Evolutionary conservation across 2,888 invertebrate genomes (phyloP), one percentile per base, ranked within the genome.

Genomic region (Euphydryas editha): DNA sequence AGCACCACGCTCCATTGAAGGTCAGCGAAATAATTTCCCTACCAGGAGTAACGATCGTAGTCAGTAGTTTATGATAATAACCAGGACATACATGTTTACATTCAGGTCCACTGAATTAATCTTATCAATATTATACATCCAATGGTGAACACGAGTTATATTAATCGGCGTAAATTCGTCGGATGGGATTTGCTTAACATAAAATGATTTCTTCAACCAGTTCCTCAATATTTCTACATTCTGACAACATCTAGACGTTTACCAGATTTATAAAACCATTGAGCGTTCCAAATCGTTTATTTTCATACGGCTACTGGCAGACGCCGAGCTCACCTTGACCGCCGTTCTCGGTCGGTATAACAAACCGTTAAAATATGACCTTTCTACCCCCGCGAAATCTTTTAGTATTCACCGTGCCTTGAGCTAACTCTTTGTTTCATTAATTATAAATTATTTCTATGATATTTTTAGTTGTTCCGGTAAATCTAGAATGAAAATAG

Each of bases 311-410:
- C 81, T 81, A 78, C 79, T 72, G 73, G 57, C 77, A 74, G 87
- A 84, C 86, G 86, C 83, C 82, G 72, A 60, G 71, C 70, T 86
- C 80, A 88, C 91, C 89, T 92, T 92, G 89, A 88, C 86, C 86
- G 84, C 71, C 77, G 83, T 76, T 78, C 74, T 77, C 73, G 74
- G 73, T 73, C 77, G 73, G 78, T 80, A 82, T 80, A 82, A 80
- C 74, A 80, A 81, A 86, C 86, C 80, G 81, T 75, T 72, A 72
- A 84, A 83, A 72, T 75, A 68, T 81, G 83, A 82, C 82, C 85
- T 86, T 76, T 76, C 78, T 71, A 77, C 76, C 78, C 75, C 73
- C 75, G 74, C 69, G 62, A 21, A 63, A 64, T 66, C 54, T 58
- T 64, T 64, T 58, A 63, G 57, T 58, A 57, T 51, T 51, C 37